Base-by-base conservation (phyloP, 2,113 vertebrate species). In the Lasiurus cinereus region DNA sequence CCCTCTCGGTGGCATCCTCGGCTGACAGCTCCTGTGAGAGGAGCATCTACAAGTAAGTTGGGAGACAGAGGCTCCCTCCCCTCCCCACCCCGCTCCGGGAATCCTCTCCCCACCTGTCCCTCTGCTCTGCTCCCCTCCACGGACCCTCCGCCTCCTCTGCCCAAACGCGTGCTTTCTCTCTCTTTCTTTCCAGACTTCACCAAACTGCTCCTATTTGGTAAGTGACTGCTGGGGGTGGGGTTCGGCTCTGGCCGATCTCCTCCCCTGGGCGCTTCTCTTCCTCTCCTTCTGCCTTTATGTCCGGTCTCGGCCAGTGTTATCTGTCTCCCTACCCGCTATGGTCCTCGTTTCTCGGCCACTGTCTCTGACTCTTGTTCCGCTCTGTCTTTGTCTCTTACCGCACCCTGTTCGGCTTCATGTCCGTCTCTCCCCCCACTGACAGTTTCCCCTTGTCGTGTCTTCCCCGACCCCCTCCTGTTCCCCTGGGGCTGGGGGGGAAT, bases 11-110 rank as follows among this genome's bases (percentile, higher is more conserved):
- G n/a, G 84, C 90, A 90, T 29, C 96, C 95, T 33, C 93, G 39
- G 69, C 79, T 3, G n/a, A 95, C 93, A 12, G 64, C 88, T 90
- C 82, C 0, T 98, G 98, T 14, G 98, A 98, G 66, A 99, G 98
- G 91, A 98, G 98, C 10, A 11, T 98, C 93, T 98, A 99, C 95
- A 99, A 99, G 99, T 99, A 96, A 99, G 99, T 98, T 84, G 67
- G 62, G 29, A 91, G 83, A 80, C 31, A n/a, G 13, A 56, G 24
- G 59, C 36, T 3, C 5, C 12, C 72, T 8, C 2, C 87, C 54
- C 4, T 6, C 54, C 54, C 16, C 50, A 11, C 50, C 15, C 16
- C 54, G 19, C 54, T 56, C 54, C 54, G 18, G 21, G 54, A n/a
- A 54, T 46, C 94, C 83, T 94, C 21, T 93, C 78, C 94, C 78